Percentiles rank a stretch among this genome's conserved stretches.
Conservation (phyloP, 2,888 invertebrate species). For the Listrodromus nycthemerus region DNA sequence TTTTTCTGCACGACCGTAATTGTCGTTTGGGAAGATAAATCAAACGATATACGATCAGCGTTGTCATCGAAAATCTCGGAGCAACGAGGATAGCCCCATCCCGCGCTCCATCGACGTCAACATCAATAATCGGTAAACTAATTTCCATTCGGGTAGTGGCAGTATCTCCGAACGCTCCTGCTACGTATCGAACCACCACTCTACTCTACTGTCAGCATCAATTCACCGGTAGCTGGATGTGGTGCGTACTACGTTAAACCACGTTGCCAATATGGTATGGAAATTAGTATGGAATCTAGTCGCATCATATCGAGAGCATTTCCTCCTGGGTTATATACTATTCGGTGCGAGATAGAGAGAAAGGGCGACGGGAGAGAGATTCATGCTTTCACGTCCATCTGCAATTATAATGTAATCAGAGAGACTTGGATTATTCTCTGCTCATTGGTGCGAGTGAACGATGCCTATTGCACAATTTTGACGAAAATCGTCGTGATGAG, state of each 20-base stretch:
- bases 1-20: not conserved
- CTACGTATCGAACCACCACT: slow-evolving; percentile 3
- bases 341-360: slow-evolving; percentile 46
- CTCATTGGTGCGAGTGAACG: slow-evolving; percentile 53
- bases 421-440: slow-evolving; percentile 67
- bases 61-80: slow-evolving; percentile 30
- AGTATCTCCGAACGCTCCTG: slow-evolving; percentile 18
- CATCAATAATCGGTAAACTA: slow-evolving; percentile 43
- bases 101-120: slow-evolving; percentile 16
- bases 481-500: slow-evolving; percentile 47
- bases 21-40: slow-evolving; percentile 33
- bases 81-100: not conserved
- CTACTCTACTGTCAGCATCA: slow-evolving; percentile 31
- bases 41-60: slow-evolving; percentile 41
- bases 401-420: slow-evolving; percentile 73
- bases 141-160: slow-evolving; percentile 47
- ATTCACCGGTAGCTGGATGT: slow-evolving; percentile 33
- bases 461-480: slow-evolving; percentile 58
- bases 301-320: slow-evolving; percentile 55
- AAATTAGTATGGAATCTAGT: slow-evolving; percentile 57
- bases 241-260: slow-evolving; percentile 24
- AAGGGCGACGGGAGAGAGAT: slow-evolving; percentile 16
- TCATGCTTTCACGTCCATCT: slow-evolving; percentile 67
- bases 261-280: slow-evolving; percentile 63
- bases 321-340: slow-evolving; percentile 43